Percentiles rank a stretch among this genome's conserved stretches.
Conservation (phyloP, 2,113 vertebrate species). For the Tachuris rubrigastra region DNA sequence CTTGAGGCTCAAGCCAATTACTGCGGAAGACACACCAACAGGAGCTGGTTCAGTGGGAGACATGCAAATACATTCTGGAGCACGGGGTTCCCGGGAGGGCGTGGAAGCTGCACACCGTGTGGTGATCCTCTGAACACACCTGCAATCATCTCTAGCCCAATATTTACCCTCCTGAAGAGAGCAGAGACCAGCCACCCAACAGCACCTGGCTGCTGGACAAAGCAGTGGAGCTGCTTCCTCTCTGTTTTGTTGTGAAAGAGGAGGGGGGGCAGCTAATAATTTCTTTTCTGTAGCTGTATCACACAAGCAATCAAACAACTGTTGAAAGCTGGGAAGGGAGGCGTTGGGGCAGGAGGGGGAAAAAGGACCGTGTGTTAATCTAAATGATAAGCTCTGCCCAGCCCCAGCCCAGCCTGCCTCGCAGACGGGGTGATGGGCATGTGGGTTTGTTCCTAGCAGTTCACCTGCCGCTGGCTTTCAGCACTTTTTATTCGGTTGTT, state of each 20-base stretch:
- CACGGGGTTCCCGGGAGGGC: background rate
- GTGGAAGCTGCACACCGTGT: background rate
- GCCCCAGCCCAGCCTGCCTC: background rate
- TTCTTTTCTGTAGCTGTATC: background rate
- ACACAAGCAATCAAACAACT: slow-evolving; percentile 28
- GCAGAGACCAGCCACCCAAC: background rate
- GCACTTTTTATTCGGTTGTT: slow-evolving; percentile 62
- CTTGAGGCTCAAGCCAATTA: background rate
- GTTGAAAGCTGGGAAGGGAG: slow-evolving; percentile 34
- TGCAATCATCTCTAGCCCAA: slow-evolving; percentile 38
- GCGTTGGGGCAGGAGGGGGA: background rate
- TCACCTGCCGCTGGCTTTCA: slow-evolving; percentile 89
- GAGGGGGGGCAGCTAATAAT: background rate
- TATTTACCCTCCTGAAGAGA: slow-evolving; percentile 58
- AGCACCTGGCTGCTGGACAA: slow-evolving; percentile 61
- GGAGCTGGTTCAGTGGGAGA: background rate
- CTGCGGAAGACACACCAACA: background rate
- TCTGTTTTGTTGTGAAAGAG: slow-evolving; percentile 31
- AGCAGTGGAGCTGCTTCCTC: background rate
- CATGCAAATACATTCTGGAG: background rate
- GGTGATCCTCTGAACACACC: slow-evolving; percentile 35
- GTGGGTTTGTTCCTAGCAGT: slow-evolving; percentile 59
- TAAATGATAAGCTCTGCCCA: slow-evolving; percentile 49
- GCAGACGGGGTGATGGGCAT: background rate
- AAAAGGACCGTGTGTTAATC: background rate